phyloP scores from a whole-genome alignment of 2,113 vertebrate genomes.

The Vulpes lagopus region DNA sequence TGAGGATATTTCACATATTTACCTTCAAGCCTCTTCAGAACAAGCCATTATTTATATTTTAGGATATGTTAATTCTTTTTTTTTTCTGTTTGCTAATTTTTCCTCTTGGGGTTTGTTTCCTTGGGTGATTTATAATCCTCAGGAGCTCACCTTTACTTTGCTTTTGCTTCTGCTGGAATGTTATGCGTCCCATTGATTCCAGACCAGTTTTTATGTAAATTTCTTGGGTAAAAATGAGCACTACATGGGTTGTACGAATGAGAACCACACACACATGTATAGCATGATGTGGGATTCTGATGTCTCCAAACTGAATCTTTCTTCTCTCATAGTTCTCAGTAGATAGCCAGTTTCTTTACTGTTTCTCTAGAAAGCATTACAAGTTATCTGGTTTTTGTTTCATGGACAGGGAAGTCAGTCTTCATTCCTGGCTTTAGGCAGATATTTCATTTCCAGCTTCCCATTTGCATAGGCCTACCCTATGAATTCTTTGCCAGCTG shows the following conservation, averaged over 20 bases:
- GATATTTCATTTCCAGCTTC: not conserved
- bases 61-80: not conserved
- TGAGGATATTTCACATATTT: not conserved
- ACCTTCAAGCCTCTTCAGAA: not conserved
- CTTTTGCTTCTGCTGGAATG: not conserved
- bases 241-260: not conserved
- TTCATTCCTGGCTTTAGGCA: not conserved
- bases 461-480: not conserved
- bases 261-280: not conserved
- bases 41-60: not conserved
- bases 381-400: not conserved
- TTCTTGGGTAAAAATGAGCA: not conserved
- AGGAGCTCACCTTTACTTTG: not conserved
- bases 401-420: not conserved
- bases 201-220: not conserved
- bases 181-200: not conserved
- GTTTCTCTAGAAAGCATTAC: not conserved
- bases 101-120: not conserved
- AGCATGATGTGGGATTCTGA: not conserved
- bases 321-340: not conserved
- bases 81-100: not conserved
- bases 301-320: not conserved
- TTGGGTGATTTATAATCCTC: not conserved
- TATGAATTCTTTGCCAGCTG: not conserved
- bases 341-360: not conserved